phyloP scores from a whole-genome alignment of 1,140 invertebrate species.

The Augochlora pura region DNA sequence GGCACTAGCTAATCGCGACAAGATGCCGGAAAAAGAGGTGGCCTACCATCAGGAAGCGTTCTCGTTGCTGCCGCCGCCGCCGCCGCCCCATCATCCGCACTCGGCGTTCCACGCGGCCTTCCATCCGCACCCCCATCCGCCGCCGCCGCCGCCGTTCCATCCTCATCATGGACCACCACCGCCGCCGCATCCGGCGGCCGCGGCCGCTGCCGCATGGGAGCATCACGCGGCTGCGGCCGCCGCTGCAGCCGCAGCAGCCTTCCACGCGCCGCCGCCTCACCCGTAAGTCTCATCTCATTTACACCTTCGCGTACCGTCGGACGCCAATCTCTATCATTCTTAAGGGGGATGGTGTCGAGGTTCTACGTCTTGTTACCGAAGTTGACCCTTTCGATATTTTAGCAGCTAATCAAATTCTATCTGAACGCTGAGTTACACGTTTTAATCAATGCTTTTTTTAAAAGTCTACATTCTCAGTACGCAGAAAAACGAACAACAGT shows the following conservation, averaged over 20 bases:
- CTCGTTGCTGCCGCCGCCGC: constrained; percentile 75
- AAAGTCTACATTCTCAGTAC: too few species aligned
- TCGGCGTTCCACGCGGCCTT: constrained; percentile 78
- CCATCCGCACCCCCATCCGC: constrained; percentile 74
- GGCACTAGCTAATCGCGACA: constrained; percentile 40
- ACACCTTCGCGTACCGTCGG: too few species aligned
- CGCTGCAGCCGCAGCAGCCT: constrained; percentile 70
- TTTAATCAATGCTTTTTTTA: too few species aligned
- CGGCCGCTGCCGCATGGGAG: constrained; percentile 75
- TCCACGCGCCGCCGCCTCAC: constrained; percentile 75
- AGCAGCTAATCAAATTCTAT: too few species aligned
- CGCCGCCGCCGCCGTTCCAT: constrained; percentile 74
- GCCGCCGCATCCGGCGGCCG: constrained; percentile 70
- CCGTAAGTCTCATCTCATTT: constrained; percentile 70
- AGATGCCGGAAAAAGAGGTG: constrained; percentile 79
- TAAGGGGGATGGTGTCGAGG: too few species aligned
- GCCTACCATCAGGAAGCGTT: constrained; percentile 78
- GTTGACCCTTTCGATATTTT: too few species aligned
- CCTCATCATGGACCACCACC: constrained; percentile 69
- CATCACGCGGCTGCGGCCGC: constrained; percentile 76
- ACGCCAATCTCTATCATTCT: too few species aligned
- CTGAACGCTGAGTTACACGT: too few species aligned
- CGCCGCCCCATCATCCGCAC: constrained; percentile 76
- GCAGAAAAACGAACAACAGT: too few species aligned
- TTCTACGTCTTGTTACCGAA: too few species aligned